A percentile compares a stretch with the other conserved stretches of the same genome.
Evolutionary conservation across 2,797 vertebrate species (phyloP).

Genomic region (Gila robusta): DNA sequence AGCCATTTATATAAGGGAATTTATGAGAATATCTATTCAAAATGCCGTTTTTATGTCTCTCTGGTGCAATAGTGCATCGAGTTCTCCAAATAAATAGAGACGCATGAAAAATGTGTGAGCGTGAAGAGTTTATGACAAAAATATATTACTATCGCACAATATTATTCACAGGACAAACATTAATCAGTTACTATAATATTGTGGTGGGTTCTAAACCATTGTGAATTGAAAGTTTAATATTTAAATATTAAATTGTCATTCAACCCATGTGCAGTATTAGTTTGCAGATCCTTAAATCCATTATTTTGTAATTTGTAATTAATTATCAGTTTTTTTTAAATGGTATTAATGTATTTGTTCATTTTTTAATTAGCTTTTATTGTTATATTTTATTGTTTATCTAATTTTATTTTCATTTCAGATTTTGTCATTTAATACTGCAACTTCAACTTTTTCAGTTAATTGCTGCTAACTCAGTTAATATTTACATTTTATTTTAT

Average conservation of each 20-base stretch:
- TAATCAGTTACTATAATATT: background rate
- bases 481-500: background rate
- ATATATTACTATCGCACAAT: background rate
- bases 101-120: background rate
- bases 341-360: no score
- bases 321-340: background rate
- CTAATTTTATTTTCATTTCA: no score
- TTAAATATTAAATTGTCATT: background rate
- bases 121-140: background rate
- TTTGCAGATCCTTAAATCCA: background rate
- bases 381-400: background rate
- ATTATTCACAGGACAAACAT: background rate
- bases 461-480: background rate
- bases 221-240: background rate
- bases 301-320: background rate
- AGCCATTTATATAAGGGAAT: background rate
- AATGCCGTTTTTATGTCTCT: background rate
- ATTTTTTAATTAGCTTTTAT: background rate
- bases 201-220: background rate
- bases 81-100: background rate
- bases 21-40: background rate
- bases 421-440: background rate
- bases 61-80: background rate
- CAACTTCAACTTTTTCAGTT: background rate
- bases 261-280: background rate